Evolutionary conservation across 2,888 invertebrate species (phyloP), one percentile per base, ranked within the genome.

Genomic region (Ephialtes manifestator): DNA sequence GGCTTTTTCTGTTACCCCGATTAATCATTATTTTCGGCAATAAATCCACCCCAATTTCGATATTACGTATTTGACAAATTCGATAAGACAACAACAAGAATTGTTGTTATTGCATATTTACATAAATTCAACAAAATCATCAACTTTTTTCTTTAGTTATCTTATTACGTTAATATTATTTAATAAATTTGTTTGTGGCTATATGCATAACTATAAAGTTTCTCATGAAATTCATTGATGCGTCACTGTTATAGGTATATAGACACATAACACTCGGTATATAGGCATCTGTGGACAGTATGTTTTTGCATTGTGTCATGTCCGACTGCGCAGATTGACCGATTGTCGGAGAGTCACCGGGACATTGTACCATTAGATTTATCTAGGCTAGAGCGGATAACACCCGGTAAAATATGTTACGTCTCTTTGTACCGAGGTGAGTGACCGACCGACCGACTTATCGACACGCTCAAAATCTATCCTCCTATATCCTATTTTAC

Each of bases 251-350:
- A 51, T 53, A 71, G 31, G 11, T 51, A 51, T 53, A 71, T 35
- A 39, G 15, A 20, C 18, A 53, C 28, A 4, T 13, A 35, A 70
- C 18, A 18, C 35, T 18, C 11, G 20, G 46, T 4, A 46, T 20
- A 53, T 5, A 35, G 18, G 53, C 35, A 31, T 51, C 28, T 48
- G 28, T 24, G n/a, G 24, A 13, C 46, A 46, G 46, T 13, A 70
- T 24, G 51, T n/a, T 46, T 67, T 43, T 46, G 65, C 58, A 48
- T 20, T 70, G 60, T 35, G 70, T 70, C 48, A 78, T 70, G 78
- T 78, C 60, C 78, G 70, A 70, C 31, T 70, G 78, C 60, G 67
- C 46, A 78, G 78, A 78, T 78, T 78, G 70, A 70, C 70, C 24
- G 70, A 78, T 70, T 78, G 70, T 58, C 48, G 15, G 18, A 39